Percentiles rank a stretch among this genome's conserved stretches.
Conservation (phyloP, 2,797 vertebrate species). For the Babyrousa celebensis region DNA sequence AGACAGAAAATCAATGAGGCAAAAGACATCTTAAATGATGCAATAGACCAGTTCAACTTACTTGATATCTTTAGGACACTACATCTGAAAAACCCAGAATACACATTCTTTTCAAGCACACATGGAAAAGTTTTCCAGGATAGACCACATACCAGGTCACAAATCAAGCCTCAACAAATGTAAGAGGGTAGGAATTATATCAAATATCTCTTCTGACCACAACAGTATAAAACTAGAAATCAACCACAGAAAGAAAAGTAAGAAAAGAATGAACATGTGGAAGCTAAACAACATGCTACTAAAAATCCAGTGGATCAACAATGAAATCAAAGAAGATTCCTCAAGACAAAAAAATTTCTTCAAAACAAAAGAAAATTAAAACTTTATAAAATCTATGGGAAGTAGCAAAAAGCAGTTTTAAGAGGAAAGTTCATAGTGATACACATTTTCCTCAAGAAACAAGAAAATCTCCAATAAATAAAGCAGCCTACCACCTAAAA, state of each 20-base stretch:
- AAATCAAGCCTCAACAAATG: neutral
- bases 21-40: neutral
- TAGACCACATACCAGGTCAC: neutral
- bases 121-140: neutral
- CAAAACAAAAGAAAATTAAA: neutral
- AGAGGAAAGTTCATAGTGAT: neutral
- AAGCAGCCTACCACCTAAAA: neutral
- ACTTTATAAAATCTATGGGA: neutral
- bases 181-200: neutral
- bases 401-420: neutral
- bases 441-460: neutral
- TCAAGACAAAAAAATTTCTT: neutral
- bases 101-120: neutral
- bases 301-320: neutral
- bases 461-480: neutral
- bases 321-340: neutral
- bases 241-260: neutral
- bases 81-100: neutral
- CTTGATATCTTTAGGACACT: neutral
- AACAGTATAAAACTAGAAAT: neutral
- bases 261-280: neutral
- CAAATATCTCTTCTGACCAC: neutral
- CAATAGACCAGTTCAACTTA: neutral
- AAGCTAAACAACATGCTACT: neutral
- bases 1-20: neutral